Evolutionary conservation across 2,113 vertebrate species (phyloP).

Genomic region (Anoplopoma fimbria): DNA sequence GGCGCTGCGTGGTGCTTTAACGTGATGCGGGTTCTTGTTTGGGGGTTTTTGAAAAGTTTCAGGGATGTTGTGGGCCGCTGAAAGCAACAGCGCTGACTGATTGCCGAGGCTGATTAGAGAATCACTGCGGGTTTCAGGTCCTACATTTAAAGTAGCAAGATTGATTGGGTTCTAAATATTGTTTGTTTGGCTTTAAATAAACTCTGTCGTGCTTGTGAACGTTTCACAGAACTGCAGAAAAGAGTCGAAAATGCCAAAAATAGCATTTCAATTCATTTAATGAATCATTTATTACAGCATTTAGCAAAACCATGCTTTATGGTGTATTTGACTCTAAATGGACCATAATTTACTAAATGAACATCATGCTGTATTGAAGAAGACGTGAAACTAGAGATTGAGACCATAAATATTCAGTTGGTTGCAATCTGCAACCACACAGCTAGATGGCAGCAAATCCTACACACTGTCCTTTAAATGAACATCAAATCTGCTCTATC

Average conservation of each 20-base stretch:
- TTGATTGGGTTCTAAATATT: background rate
- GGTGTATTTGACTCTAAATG: too few species aligned
- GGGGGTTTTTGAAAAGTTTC: background rate
- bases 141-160: background rate
- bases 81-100: constrained; percentile 5
- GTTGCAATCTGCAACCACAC: too few species aligned
- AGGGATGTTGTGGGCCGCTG: background rate
- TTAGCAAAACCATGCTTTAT: too few species aligned
- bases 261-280: background rate
- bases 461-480: too few species aligned
- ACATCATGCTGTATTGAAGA: too few species aligned
- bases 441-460: too few species aligned
- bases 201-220: background rate
- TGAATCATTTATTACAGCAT: background rate
- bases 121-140: background rate
- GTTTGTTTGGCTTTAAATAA: background rate
- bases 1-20: background rate
- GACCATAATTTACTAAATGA: too few species aligned
- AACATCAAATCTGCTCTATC: too few species aligned
- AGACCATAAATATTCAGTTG: too few species aligned
- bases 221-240: background rate
- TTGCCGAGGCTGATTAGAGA: background rate
- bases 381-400: too few species aligned
- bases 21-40: background rate
- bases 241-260: background rate